phyloP scores from a whole-genome alignment of 2,797 vertebrate species.

The Eleutherodactylus coqui region DNA sequence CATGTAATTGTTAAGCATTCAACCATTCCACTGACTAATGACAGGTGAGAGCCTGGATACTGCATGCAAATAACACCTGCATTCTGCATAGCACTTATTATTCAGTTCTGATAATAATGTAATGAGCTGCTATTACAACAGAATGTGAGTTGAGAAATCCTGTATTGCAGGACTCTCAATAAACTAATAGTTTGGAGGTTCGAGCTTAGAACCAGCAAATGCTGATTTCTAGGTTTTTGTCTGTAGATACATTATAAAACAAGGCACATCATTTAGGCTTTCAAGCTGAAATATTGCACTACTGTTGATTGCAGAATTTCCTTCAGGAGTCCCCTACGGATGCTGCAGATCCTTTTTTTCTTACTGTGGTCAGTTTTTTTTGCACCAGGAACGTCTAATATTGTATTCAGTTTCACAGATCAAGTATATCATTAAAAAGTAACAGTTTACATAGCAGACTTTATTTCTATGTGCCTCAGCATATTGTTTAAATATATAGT shows the following conservation, averaged over 20 bases:
- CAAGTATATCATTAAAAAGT: background rate
- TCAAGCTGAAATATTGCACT: background rate
- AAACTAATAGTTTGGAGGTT: background rate
- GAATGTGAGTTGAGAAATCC: background rate
- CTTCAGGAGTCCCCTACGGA: background rate
- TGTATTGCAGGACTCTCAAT: no score
- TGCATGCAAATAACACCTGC: background rate
- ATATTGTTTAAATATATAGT: background rate
- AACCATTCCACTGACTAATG: conserved; percentile 29
- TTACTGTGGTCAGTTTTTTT: background rate
- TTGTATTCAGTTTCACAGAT: background rate
- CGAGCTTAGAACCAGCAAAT: background rate
- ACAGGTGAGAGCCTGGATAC: background rate
- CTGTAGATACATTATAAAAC: no score
- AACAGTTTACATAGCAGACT: background rate
- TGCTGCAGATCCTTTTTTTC: background rate
- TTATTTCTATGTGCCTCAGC: background rate
- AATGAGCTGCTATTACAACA: background rate
- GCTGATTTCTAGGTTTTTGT: background rate
- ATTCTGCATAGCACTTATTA: background rate
- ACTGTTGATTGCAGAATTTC: background rate
- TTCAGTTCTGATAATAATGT: background rate
- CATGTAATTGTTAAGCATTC: conserved; percentile 14
- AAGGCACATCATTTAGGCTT: background rate
- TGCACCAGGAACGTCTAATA: background rate